Conservation (phyloP, 2,113 vertebrate species). For the Calidris pygmaea region DNA sequence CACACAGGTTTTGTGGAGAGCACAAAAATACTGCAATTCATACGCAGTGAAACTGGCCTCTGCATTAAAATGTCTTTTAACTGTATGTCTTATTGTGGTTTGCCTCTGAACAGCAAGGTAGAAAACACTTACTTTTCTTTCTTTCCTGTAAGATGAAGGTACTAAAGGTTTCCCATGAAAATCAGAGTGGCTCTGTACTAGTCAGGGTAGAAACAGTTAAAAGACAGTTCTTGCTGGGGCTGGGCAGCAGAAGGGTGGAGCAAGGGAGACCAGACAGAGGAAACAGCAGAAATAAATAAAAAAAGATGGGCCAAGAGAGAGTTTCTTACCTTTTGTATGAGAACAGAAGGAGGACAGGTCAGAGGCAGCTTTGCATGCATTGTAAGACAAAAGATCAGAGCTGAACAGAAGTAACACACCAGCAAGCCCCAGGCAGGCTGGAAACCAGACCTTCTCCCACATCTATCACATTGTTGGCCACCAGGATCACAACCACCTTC, state of each 20-base stretch:
- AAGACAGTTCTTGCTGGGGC: neutral
- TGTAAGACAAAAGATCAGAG: neutral
- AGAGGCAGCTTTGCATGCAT: neutral
- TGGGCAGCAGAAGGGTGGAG: neutral
- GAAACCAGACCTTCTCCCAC: neutral
- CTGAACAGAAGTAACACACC: neutral
- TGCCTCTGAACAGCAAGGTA: neutral
- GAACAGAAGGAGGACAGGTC: neutral
- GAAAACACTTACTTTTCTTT: neutral
- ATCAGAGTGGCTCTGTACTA: neutral
- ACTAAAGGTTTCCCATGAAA: neutral
- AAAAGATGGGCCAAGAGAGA: neutral
- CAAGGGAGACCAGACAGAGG: neutral
- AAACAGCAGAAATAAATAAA: neutral
- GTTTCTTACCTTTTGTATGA: neutral
- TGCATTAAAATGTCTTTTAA: neutral
- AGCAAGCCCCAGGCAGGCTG: neutral
- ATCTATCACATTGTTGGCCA: neutral
- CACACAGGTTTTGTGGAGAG: neutral
- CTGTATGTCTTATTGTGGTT: neutral
- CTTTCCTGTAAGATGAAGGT: neutral
- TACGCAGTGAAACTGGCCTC: neutral
- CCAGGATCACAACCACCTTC: neutral
- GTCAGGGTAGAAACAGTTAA: neutral
- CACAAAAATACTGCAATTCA: neutral